These are phyloP conservation scores for Cephus cinctus DNA, from an alignment of 1,140 invertebrate genomes.

Conservation along the genomic window DNA sequence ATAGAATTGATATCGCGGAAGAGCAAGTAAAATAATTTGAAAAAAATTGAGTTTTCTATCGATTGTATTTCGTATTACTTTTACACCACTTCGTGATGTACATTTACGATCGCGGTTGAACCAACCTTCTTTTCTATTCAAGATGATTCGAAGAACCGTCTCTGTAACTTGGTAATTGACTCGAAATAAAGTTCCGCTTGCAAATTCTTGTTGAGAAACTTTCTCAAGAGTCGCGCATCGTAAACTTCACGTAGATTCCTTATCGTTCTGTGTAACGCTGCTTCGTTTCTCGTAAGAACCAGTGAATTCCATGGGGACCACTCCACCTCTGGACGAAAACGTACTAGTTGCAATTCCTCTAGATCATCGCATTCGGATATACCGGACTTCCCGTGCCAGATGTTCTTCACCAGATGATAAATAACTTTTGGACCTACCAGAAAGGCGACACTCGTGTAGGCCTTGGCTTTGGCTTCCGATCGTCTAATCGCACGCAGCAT, in stretches of 20 bases:
- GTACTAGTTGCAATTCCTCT: constrained; percentile 58
- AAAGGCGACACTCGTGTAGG: constrained; percentile 58
- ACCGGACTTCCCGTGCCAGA: constrained; percentile 69
- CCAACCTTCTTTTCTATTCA: no score
- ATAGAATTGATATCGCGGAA: no score
- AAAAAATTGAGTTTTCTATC: no score
- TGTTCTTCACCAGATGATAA: constrained; percentile 63
- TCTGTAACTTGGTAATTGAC: constrained; percentile 36
- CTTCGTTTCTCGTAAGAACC: constrained; percentile 63
- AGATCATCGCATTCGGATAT: constrained; percentile 65
- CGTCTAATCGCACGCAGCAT: constrained; percentile 61
- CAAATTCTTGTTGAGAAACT: constrained; percentile 43
- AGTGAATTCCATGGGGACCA: constrained; percentile 75
- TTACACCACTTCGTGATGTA: no score
- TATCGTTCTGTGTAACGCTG: constrained; percentile 55
- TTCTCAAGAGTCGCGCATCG: constrained; percentile 36
- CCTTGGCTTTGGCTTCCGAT: constrained; percentile 49
- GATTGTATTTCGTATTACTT: no score
- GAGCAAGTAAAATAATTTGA: no score
- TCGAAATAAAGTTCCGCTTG: constrained; percentile 45
- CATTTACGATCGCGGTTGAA: no score
- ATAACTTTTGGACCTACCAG: constrained; percentile 62
- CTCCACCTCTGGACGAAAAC: constrained; percentile 59
- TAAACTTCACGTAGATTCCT: constrained; percentile 33
- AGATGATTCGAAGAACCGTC: constrained; percentile 16